Conservation (phyloP, 1,140 invertebrate species). For the Capitella teleta region DNA sequence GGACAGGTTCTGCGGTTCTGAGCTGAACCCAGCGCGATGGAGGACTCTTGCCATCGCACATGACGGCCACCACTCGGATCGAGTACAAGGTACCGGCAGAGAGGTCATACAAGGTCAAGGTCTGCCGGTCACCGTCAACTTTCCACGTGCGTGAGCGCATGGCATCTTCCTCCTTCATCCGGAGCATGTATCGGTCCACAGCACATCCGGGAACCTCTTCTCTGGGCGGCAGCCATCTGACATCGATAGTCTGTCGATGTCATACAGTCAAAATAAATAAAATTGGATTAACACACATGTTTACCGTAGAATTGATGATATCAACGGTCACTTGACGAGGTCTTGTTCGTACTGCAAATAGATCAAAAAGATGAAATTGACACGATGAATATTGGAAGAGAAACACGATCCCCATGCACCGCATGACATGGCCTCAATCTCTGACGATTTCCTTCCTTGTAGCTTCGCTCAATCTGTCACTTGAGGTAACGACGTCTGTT, state of each 20-base stretch:
- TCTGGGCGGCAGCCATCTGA: neutral
- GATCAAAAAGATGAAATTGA: too few species aligned
- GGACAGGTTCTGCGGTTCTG: neutral
- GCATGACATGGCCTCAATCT: too few species aligned
- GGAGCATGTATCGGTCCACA: slow-evolving; percentile 4
- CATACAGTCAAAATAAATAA: neutral
- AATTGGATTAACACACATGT: neutral
- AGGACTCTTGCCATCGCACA: slow-evolving; percentile 3
- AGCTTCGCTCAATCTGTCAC: too few species aligned
- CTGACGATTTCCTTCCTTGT: too few species aligned
- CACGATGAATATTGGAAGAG: too few species aligned
- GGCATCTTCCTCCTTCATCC: slow-evolving; percentile 2
- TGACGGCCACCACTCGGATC: slow-evolving; percentile 3
- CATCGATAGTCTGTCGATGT: neutral
- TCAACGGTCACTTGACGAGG: too few species aligned
- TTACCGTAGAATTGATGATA: too few species aligned
- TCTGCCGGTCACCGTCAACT: slow-evolving; percentile 2
- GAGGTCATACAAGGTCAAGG: slow-evolving; percentile 4
- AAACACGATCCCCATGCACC: too few species aligned
- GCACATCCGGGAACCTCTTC: neutral
- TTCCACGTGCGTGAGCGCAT: slow-evolving; percentile 1
- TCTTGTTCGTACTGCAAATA: too few species aligned
- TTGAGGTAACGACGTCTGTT: too few species aligned
- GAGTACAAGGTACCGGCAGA: neutral
- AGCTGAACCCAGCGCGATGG: slow-evolving; percentile 4